Percentiles rank a stretch among this genome's conserved stretches.
Evolutionary conservation across 2,113 vertebrate genomes (phyloP).

Genomic region (Muscicapa adusta): DNA sequence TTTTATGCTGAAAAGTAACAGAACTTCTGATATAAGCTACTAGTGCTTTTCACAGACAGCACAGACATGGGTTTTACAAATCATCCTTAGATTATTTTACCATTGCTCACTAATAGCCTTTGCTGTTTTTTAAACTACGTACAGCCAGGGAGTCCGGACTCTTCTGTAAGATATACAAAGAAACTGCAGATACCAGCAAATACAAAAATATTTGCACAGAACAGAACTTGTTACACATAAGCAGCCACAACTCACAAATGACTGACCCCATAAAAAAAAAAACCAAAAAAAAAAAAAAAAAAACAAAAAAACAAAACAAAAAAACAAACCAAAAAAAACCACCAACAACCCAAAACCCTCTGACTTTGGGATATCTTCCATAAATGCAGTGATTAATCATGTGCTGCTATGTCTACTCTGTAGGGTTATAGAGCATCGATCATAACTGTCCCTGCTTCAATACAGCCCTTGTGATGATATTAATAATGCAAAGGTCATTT

Average conservation of each 20-base stretch:
- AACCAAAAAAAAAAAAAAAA: neutral
- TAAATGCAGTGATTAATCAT: neutral
- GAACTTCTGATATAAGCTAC: neutral
- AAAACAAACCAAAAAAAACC: neutral
- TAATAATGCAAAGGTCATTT: neutral
- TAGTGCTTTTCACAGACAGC: neutral
- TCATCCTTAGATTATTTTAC: neutral
- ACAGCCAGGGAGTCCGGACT: neutral
- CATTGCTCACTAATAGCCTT: neutral
- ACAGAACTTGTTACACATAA: neutral
- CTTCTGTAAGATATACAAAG: neutral
- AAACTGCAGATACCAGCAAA: neutral
- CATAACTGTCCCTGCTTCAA: neutral
- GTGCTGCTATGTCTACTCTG: neutral
- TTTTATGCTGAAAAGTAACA: neutral
- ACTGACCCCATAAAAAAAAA: neutral
- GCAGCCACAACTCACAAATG: neutral
- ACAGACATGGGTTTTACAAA: neutral
- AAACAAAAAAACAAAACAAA: too few species aligned
- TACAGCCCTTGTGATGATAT: neutral
- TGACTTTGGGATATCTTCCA: neutral
- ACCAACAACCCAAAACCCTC: too few species aligned
- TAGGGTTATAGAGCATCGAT: neutral
- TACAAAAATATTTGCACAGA: neutral
- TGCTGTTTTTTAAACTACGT: neutral